phyloP scores from a whole-genome alignment of 2,113 vertebrate genomes.

The Notothenia rossii region DNA sequence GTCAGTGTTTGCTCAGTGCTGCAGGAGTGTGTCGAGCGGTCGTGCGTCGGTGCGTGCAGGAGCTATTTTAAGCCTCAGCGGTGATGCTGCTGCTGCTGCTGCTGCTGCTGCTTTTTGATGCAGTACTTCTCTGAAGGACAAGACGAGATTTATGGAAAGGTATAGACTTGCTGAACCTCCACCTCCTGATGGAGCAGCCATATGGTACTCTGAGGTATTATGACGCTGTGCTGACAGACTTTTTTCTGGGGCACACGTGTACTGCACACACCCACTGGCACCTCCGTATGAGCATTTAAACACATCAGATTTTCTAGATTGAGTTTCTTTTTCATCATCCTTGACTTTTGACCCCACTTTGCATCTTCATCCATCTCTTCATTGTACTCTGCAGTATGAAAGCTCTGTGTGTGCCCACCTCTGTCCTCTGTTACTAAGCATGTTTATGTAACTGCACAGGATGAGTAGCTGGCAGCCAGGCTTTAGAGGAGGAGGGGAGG shows the following conservation, averaged over 20 bases:
- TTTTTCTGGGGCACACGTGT: conserved; percentile 59
- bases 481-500: conserved; percentile 51
- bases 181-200: conserved; percentile 10
- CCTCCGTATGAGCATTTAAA: conserved; percentile 5
- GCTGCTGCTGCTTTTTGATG: conserved; percentile 76
- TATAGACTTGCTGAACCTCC: conserved; percentile 4
- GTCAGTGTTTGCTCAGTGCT: conserved; percentile 54
- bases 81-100: conserved; percentile 67
- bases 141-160: conserved; percentile 47
- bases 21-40: conserved; percentile 60
- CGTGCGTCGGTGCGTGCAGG: conserved; percentile 57
- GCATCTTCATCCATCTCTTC: conserved; percentile 44
- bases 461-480: conserved; percentile 72
- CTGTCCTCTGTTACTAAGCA: conserved; percentile 74
- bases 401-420: conserved; percentile 61
- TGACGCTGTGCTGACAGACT: conserved; percentile 1
- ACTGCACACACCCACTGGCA: conserved; percentile 4
- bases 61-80: conserved; percentile 79
- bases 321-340: not conserved
- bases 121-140: conserved; percentile 81
- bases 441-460: conserved; percentile 83
- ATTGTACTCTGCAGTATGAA: conserved; percentile 50
- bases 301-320: conserved; percentile 13
- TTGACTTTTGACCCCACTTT: conserved; percentile 22
- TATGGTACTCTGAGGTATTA: conserved; percentile 15